A percentile compares a stretch with the other conserved stretches of the same genome.
These are phyloP conservation scores for Drosophila mercatorum DNA, from an alignment of 2,888 invertebrate genomes.

Conservation along the genomic window DNA sequence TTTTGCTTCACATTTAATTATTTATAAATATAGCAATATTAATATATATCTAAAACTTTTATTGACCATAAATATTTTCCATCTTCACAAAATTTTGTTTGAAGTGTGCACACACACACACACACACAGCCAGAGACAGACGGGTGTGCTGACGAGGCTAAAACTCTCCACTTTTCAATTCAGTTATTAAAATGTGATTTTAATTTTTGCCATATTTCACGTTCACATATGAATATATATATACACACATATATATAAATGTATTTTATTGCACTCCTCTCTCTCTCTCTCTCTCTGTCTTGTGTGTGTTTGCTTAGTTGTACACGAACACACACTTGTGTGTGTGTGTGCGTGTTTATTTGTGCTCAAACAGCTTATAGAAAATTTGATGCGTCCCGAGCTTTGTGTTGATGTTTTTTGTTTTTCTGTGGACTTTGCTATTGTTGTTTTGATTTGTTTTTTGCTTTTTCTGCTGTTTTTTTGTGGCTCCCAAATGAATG, in stretches of 20 bases:
- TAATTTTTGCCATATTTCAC: constrained; percentile 10
- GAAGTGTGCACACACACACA: background rate
- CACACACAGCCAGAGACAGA: background rate
- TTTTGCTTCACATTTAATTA: background rate
- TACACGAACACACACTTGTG: background rate
- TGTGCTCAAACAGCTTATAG: constrained; percentile 11
- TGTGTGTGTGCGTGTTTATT: constrained; percentile 5
- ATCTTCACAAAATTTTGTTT: background rate
- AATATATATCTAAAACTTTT: background rate
- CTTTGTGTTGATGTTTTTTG: constrained; percentile 4
- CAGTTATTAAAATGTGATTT: constrained; percentile 19
- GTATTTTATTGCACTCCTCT: constrained; percentile 8
- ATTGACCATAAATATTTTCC: background rate
- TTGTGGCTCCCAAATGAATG: constrained; percentile 17
- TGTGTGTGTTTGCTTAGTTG: constrained; percentile 8
- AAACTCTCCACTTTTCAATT: background rate
- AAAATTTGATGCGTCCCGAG: constrained; percentile 19
- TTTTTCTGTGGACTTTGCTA: background rate
- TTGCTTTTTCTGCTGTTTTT: constrained; percentile 1
- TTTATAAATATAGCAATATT: background rate
- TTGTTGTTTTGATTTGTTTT: constrained; percentile 14
- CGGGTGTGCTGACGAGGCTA: background rate
- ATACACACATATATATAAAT: background rate
- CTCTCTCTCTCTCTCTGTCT: background rate
- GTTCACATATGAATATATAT: background rate